Percentiles rank a stretch among this genome's conserved stretches.
phyloP scores from a whole-genome alignment of 2,888 invertebrate genomes.

The Cryptocephalus moraei region DNA sequence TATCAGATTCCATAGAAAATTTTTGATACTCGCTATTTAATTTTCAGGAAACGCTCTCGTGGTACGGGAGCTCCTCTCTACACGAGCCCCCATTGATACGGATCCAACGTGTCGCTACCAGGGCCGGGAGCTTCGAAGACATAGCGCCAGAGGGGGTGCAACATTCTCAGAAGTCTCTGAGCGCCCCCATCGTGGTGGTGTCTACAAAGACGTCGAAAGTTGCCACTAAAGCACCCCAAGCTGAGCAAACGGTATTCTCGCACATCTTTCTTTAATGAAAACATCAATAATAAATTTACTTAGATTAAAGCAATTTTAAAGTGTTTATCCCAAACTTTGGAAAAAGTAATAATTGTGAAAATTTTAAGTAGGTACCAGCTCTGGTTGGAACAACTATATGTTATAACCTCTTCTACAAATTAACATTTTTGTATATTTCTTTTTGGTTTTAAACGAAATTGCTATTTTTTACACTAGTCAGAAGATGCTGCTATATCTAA shows the following conservation, averaged over 20 bases:
- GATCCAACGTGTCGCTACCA: slow-evolving; percentile 27
- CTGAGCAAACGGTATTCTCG: too few species aligned
- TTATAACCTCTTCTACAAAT: too few species aligned
- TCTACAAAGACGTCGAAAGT: slow-evolving; percentile 10
- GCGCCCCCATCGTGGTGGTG: slow-evolving; percentile 4
- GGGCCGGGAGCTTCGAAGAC: slow-evolving; percentile 21
- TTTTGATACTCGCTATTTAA: not conserved
- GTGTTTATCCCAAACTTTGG: too few species aligned
- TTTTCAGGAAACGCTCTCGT: slow-evolving; percentile 41
- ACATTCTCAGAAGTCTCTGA: slow-evolving; percentile 2
- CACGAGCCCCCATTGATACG: slow-evolving; percentile 36
- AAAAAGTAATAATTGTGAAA: too few species aligned
- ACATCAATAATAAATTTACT: slow-evolving; percentile 17
- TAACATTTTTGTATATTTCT: too few species aligned
- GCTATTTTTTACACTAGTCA: too few species aligned
- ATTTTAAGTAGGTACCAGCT: too few species aligned
- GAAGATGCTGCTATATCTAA: too few species aligned
- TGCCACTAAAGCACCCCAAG: not conserved
- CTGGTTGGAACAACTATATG: too few species aligned
- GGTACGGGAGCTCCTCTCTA: slow-evolving; percentile 38
- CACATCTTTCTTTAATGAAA: not conserved
- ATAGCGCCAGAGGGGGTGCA: slow-evolving; percentile 5
- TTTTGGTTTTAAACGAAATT: too few species aligned
- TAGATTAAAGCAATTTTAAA: too few species aligned
- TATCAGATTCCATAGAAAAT: too few species aligned